Base-by-base conservation (phyloP, 2,113 vertebrate genomes). In the Donacobius atricapilla region DNA sequence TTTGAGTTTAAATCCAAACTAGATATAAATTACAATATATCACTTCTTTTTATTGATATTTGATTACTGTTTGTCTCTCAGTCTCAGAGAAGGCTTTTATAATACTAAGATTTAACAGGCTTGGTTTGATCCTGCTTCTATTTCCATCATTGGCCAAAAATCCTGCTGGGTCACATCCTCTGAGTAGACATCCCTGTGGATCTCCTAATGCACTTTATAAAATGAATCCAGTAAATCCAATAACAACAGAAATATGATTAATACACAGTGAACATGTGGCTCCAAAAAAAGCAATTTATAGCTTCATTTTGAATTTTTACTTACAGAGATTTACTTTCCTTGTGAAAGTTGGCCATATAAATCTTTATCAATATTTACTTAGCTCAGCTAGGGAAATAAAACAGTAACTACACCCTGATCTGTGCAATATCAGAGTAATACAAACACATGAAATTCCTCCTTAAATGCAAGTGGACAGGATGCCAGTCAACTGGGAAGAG, bases 241-340 rank as follows among this genome's bases (percentile, higher is more conserved):
- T 94, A 77, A 83, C 48, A 82, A 70, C 40, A 69, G 77, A 88
- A 95, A 94, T 60, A 33, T 18, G 31, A 78, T 89, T 93, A 93
- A 79, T 45, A 87, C 19, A 54, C 22, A 39, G 37, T 17, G n/a
- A 73, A 75, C 71, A 76, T 56, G 78, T 79, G 75, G 88, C 69
- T 88, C 65, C 27, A 60, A 83, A 91, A 92, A 75, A 75, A 57
- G 9, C 17, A 1, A 83, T 58, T 80, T 76, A 77, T 28, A n/a
- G 15, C 79, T 96, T 93, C 63, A 50, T 73, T 96, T 85, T 65
- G 64, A 75, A 65, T 80, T 89, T 84, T 75, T 90, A 48, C 50
- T 90, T 81, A 47, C 25, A 39, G 81, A 86, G 91, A 91, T 93
- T 97, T 95, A 57, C 89, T 95, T 93, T 81, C 66, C 60, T 37